Conservation (phyloP, 2,113 vertebrate species). For the Platanista minor region DNA sequence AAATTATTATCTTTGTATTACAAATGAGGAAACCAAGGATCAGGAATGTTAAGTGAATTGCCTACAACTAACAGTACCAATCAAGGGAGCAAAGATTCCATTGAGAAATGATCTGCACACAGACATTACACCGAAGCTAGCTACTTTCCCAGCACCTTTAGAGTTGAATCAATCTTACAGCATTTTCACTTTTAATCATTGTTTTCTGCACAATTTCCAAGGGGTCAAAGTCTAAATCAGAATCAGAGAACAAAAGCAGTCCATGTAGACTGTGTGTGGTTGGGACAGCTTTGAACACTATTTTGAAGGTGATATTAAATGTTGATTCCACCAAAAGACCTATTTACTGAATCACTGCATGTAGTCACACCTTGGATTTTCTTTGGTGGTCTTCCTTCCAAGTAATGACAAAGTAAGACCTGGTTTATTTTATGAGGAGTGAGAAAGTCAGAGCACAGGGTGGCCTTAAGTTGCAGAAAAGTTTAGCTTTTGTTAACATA, state of each 20-base stretch:
- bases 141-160: neutral
- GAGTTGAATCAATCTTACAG: neutral
- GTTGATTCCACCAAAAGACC: constrained; percentile 32
- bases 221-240: neutral
- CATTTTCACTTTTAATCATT: neutral
- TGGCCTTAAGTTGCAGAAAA: constrained; percentile 70
- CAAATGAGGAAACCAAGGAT: constrained; percentile 21
- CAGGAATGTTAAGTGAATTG: neutral
- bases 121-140: neutral
- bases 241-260: neutral
- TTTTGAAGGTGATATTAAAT: constrained; percentile 56
- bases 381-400: constrained; percentile 72
- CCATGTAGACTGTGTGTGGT: constrained; percentile 43
- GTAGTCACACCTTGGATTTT: constrained; percentile 68
- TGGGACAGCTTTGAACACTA: neutral
- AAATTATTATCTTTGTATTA: constrained; percentile 26
- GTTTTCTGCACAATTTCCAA: neutral
- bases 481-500: constrained; percentile 70
- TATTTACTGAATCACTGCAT: constrained; percentile 54
- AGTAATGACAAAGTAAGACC: constrained; percentile 63
- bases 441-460: constrained; percentile 68
- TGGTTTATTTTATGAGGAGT: constrained; percentile 63
- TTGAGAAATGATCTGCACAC: neutral
- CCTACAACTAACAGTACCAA: neutral
- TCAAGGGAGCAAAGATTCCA: neutral